Base-by-base conservation (phyloP, 2,888 invertebrate genomes). In the Chymomyza amoena region DNA sequence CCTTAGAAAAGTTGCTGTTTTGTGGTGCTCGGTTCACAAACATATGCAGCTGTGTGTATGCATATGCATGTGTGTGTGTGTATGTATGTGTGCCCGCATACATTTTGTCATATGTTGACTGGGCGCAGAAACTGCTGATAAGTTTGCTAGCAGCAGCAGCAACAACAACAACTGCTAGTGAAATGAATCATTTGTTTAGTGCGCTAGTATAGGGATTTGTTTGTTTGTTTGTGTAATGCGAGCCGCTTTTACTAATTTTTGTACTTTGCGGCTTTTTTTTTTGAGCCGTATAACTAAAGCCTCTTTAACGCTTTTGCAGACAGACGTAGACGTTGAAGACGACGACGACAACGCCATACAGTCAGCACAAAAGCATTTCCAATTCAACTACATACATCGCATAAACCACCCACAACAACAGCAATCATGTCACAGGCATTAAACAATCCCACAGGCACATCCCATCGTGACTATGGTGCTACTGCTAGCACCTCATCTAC, bases 391-490 rank as follows among this genome's bases (percentile, higher is more conserved):
- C 28, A 16, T 25, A 32, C 15, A 9, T 15, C 39, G 39, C 2
- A 45, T n/a, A 45, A 45, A 45, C 39, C 39, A 45, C 39, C 39
- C 39, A 45, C 39, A 45, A 45, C 39, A 45, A 28, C n/a, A 4
- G n/a, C 25, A 32, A 66, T 18, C 61, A 66, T 66, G 66, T 66
- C 66, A 28, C 86, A 87, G 79, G 68, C 88, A 72, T 75, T 91
- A 56, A 90, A 89, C 77, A 90, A 90, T 75, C 83, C 87, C 10
- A 59, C 73, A 50, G 77, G 79, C 66, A 69, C 77, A 25, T 68
- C 77, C 16, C 89, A 86, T 64, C 82, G 90, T 18, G 90, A 90
- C 68, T 92, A 92, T 77, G 92, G 92, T 6, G 90, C 92, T 64
- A 91, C 91, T 45, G 78, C 89, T 13, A 80, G 78, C 60, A 81